A percentile compares a stretch with the other conserved stretches of the same genome.
phyloP scores from a whole-genome alignment of 1,140 invertebrate species.

The Neuroterus valhalla region DNA sequence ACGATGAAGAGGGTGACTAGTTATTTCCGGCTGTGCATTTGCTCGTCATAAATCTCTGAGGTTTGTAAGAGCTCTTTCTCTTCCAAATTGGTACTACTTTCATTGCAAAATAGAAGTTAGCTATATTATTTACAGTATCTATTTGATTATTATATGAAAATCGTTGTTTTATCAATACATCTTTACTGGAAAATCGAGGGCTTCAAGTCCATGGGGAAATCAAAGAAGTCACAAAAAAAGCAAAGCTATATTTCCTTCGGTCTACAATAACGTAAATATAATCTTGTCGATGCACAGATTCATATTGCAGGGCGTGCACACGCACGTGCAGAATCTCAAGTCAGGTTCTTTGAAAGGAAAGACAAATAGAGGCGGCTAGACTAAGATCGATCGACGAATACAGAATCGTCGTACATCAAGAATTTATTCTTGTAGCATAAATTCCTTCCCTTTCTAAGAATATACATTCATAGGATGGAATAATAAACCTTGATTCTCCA shows the following conservation, averaged over 20 bases:
- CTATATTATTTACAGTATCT: neutral
- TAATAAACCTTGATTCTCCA: no score
- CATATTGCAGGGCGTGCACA: slow-evolving; percentile 3
- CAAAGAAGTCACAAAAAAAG: neutral
- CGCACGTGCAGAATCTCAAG: slow-evolving; percentile 13
- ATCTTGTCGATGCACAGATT: neutral
- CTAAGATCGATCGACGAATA: neutral
- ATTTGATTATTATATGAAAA: no score
- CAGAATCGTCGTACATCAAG: neutral
- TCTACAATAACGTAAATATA: slow-evolving; percentile 15
- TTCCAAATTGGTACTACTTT: neutral
- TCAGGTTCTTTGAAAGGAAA: slow-evolving; percentile 7
- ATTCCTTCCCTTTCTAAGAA: neutral
- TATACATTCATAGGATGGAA: neutral
- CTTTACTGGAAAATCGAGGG: neutral
- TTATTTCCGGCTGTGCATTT: slow-evolving; percentile 20
- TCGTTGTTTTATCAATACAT: neutral
- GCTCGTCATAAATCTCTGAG: slow-evolving; percentile 16
- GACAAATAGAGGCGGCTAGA: slow-evolving; percentile 8
- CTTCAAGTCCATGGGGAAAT: neutral
- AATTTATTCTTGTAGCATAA: neutral
- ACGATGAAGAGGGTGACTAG: slow-evolving; percentile 15
- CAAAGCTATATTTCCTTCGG: neutral
- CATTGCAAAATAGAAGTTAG: neutral
- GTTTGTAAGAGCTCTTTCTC: slow-evolving; percentile 13